Percentiles rank a stretch among this genome's conserved stretches.
Conservation (phyloP, 2,888 invertebrate genomes). For the Dione juno region DNA sequence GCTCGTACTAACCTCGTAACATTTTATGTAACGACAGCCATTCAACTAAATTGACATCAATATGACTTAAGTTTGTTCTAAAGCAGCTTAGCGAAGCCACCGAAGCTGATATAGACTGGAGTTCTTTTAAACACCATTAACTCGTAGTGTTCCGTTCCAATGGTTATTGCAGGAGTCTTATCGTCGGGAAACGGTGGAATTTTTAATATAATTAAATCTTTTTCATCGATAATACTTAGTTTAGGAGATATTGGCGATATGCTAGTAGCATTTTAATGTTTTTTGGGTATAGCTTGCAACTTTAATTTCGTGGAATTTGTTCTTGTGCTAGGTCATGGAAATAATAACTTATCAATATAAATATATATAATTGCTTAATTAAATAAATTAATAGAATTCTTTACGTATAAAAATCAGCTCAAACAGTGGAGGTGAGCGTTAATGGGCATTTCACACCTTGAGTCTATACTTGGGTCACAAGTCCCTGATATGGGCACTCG, state of each 20-base stretch:
- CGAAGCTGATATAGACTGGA: conserved; percentile 52
- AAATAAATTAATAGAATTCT: too few species aligned
- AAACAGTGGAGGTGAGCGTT: too few species aligned
- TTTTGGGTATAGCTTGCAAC: not conserved
- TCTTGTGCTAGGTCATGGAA: too few species aligned
- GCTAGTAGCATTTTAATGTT: not conserved
- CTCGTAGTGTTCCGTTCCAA: conserved; percentile 48
- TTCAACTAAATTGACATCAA: conserved; percentile 75
- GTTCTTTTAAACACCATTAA: conserved; percentile 54
- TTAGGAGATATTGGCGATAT: conserved; percentile 25
- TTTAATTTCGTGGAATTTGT: too few species aligned
- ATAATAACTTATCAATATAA: too few species aligned
- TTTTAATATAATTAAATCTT: conserved; percentile 51
- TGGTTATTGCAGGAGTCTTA: conserved; percentile 48
- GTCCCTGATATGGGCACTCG: too few species aligned
- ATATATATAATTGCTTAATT: too few species aligned
- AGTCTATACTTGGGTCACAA: too few species aligned
- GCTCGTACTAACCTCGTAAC: conserved; percentile 60
- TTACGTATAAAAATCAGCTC: too few species aligned
- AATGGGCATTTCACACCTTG: too few species aligned
- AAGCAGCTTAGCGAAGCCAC: conserved; percentile 50
- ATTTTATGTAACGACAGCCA: conserved; percentile 74
- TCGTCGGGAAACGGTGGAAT: conserved; percentile 43
- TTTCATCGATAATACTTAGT: conserved; percentile 21
- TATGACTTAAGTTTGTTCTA: conserved; percentile 59